Evolutionary conservation across 2,797 vertebrate genomes (phyloP).

Genomic region (Sciaenops ocellatus): DNA sequence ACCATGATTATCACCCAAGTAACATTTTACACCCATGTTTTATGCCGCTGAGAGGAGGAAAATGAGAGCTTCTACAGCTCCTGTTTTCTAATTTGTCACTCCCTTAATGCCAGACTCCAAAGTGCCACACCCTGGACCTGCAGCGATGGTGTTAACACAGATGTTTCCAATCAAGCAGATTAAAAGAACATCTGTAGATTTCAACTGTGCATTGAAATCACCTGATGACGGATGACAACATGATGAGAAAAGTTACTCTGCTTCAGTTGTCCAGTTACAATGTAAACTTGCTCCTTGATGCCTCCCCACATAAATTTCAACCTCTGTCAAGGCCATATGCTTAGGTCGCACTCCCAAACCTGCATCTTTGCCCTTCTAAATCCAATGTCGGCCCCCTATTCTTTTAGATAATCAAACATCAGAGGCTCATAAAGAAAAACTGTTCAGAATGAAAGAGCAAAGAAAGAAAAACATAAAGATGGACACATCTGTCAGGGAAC

Average conservation of each 20-base stretch:
- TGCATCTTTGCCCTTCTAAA: constrained; percentile 39
- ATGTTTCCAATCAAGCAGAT: background rate
- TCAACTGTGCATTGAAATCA: background rate
- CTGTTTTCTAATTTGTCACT: constrained; percentile 28
- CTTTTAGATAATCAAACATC: constrained; percentile 57
- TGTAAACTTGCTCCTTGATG: constrained; percentile 3
- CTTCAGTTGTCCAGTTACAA: background rate
- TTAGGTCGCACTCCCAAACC: constrained; percentile 23
- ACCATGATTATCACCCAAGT: constrained; percentile 33
- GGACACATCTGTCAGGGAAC: constrained; percentile 71
- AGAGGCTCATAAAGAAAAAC: constrained; percentile 43
- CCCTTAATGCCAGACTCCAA: background rate
- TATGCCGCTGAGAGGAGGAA: constrained; percentile 15
- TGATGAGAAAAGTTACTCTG: background rate
- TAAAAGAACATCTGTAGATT: background rate
- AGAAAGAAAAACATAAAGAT: constrained; percentile 46
- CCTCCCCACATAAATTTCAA: constrained; percentile 46
- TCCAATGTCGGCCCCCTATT: background rate
- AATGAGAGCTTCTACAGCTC: constrained; percentile 17
- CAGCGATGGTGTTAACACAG: constrained; percentile 5
- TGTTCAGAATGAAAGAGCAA: constrained; percentile 18
- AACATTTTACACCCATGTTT: constrained; percentile 30
- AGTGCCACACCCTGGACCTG: constrained; percentile 23
- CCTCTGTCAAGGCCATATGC: constrained; percentile 57
- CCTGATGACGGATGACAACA: background rate